phyloP scores from a whole-genome alignment of 2,888 invertebrate species.

The Nemoura dubitans region DNA sequence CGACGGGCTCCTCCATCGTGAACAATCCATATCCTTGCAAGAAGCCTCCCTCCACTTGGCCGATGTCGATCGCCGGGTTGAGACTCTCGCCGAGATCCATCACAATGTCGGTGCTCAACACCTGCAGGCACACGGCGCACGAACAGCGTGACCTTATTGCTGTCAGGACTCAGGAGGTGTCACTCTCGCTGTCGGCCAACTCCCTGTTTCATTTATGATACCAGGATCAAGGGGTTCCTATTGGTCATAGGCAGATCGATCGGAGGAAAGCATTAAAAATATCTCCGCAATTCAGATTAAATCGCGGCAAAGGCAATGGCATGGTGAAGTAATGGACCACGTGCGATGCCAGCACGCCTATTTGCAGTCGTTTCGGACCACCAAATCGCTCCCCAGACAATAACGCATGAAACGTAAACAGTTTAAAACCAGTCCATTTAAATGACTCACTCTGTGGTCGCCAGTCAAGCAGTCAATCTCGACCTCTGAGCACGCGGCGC shows the following conservation, averaged over 20 bases:
- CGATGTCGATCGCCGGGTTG: slow-evolving; percentile 96
- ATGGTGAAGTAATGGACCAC: no score
- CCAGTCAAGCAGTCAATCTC: slow-evolving; percentile 95
- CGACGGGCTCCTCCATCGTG: slow-evolving; percentile 88
- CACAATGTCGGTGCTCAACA: slow-evolving; percentile 89
- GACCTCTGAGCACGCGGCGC: slow-evolving; percentile 86
- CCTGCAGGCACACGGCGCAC: slow-evolving; percentile 62
- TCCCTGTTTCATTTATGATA: not conserved
- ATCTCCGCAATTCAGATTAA: not conserved
- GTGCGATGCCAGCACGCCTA: not conserved
- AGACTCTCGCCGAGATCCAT: slow-evolving; percentile 96
- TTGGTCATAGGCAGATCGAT: not conserved
- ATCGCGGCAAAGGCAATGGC: not conserved
- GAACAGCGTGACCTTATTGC: not conserved
- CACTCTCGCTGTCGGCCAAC: not conserved
- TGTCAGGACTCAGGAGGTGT: no score
- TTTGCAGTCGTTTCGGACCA: not conserved
- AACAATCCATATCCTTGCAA: slow-evolving; percentile 94
- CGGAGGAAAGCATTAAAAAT: not conserved
- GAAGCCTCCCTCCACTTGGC: slow-evolving; percentile 95
- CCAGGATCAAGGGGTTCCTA: not conserved
- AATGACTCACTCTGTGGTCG: slow-evolving; percentile 75
- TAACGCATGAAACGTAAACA: not conserved
- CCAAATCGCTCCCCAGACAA: not conserved
- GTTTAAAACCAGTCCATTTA: slow-evolving; percentile 13